Conservation (phyloP, 2,888 invertebrate genomes). For the Listrodromus nycthemerus region DNA sequence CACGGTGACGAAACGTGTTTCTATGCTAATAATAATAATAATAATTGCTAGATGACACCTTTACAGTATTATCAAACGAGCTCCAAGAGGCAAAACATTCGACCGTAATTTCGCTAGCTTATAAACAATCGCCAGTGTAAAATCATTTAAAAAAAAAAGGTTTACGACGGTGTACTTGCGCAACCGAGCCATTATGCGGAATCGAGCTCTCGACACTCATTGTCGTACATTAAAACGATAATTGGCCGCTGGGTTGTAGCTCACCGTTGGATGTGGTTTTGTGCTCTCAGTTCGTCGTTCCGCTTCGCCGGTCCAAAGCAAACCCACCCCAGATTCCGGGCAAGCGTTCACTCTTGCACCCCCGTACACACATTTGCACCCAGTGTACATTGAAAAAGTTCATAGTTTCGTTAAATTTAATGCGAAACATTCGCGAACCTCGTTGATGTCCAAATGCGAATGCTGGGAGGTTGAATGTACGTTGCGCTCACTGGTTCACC, state of each 20-base stretch:
- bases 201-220: slow-evolving; percentile 55
- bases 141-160: neutral
- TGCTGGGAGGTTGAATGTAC: neutral
- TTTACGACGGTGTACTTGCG: neutral
- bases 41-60: too few species aligned
- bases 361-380: neutral
- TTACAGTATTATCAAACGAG: too few species aligned
- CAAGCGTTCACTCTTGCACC: neutral
- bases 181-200: slow-evolving; percentile 29
- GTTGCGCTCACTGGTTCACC: neutral
- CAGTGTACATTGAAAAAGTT: slow-evolving; percentile 9
- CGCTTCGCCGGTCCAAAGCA: neutral
- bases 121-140: slow-evolving; percentile 4
- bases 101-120: neutral
- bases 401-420: slow-evolving; percentile 41
- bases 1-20: too few species aligned
- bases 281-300: slow-evolving; percentile 18
- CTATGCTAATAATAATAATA: too few species aligned
- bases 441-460: neutral
- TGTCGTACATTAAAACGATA: slow-evolving; percentile 59
- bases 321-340: neutral
- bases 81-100: too few species aligned
- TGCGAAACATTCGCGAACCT: slow-evolving; percentile 28
- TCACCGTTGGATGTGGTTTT: slow-evolving; percentile 18
- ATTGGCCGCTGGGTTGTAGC: slow-evolving; percentile 34